These are phyloP conservation scores for Rallus limicola DNA, from an alignment of 2,113 vertebrate genomes.

Conservation along the genomic window DNA sequence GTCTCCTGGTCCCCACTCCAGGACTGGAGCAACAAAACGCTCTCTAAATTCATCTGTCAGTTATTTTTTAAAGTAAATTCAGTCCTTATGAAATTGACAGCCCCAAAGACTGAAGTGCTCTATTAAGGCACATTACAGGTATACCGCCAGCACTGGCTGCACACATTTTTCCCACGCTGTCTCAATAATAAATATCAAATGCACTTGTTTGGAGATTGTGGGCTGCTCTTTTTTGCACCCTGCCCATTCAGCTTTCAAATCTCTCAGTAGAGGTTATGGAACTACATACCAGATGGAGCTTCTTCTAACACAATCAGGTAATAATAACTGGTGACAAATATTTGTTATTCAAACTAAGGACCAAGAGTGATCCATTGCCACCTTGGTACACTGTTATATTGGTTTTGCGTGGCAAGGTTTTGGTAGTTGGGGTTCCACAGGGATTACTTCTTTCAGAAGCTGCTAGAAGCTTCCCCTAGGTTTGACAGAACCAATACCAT, in stretches of 20 bases:
- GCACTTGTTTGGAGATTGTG: not conserved
- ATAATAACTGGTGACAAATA: not conserved
- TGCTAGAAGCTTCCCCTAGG: too few species aligned
- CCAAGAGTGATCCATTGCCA: not conserved
- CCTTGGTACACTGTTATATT: not conserved
- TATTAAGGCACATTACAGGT: not conserved
- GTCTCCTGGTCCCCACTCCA: slow-evolving; percentile 6
- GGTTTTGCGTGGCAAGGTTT: too few species aligned
- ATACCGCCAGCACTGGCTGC: not conserved
- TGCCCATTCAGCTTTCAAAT: not conserved
- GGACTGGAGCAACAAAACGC: not conserved
- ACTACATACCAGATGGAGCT: not conserved
- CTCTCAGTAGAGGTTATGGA: not conserved
- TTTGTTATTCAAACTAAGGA: not conserved
- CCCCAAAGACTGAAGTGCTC: not conserved
- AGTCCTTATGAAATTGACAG: slow-evolving; percentile 42
- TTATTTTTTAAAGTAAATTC: slow-evolving; percentile 35
- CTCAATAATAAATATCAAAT: not conserved
- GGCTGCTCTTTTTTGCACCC: not conserved
- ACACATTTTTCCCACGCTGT: not conserved
- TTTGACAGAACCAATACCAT: too few species aligned
- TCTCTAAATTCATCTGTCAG: slow-evolving; percentile 42
- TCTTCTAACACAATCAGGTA: not conserved
- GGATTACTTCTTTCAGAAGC: too few species aligned
- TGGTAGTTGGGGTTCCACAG: too few species aligned